Evolutionary conservation across 2,888 invertebrate species (phyloP).

Genomic region (Parnassius smintheus): DNA sequence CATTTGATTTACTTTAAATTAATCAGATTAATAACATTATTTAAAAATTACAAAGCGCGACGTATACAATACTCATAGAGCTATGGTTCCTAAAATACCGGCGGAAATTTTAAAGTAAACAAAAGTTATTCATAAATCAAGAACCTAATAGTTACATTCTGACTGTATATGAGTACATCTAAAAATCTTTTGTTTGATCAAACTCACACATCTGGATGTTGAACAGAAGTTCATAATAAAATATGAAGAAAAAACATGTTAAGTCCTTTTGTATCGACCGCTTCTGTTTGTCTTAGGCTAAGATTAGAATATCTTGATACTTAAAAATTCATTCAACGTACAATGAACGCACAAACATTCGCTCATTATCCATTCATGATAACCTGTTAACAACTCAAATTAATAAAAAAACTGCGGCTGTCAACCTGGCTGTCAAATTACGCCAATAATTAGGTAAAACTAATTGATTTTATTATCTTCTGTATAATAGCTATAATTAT

Average conservation of each 20-base stretch:
- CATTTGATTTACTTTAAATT: conserved; percentile 20
- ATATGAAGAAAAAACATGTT: conserved; percentile 79
- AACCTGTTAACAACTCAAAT: no score
- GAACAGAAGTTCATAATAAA: conserved; percentile 81
- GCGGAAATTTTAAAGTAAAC: conserved; percentile 66
- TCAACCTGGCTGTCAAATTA: no score
- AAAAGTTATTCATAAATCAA: conserved; percentile 67
- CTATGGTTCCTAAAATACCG: conserved; percentile 48
- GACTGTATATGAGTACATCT: conserved; percentile 64
- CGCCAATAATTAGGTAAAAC: no score
- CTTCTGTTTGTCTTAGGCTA: conserved; percentile 55
- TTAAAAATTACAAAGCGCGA: conserved; percentile 25
- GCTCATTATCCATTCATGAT: no score
- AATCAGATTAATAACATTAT: conserved; percentile 11
- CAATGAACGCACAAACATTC: no score
- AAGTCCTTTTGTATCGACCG: conserved; percentile 80
- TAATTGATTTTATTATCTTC: conserved; percentile 55
- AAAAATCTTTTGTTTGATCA: conserved; percentile 80
- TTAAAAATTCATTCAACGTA: conserved; percentile 32
- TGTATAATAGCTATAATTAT: conserved; percentile 44
- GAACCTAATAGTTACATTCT: conserved; percentile 68
- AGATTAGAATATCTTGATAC: conserved; percentile 56
- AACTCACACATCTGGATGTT: conserved; percentile 77
- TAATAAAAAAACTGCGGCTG: no score
- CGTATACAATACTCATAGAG: conserved; percentile 32